Evolutionary conservation across 1,140 invertebrate species (phyloP).

Genomic region (Drosophila jambulina): DNA sequence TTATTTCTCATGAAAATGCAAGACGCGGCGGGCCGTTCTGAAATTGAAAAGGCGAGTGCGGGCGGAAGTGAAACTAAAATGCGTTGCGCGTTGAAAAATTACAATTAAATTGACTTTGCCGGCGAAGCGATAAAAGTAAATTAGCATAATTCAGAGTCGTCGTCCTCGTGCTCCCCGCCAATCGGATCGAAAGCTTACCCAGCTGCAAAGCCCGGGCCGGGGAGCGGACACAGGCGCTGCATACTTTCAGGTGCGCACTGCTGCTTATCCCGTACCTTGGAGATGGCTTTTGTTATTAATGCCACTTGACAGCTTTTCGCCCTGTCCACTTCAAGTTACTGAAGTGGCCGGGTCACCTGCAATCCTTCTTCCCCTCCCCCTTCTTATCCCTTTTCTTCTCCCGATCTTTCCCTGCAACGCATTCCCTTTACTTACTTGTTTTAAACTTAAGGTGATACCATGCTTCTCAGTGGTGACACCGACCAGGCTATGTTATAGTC

Average conservation of each 20-base stretch:
- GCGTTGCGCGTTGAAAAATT: slow-evolving; percentile 73
- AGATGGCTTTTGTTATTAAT: slow-evolving; percentile 70
- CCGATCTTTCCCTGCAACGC: background rate
- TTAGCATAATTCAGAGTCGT: slow-evolving; percentile 75
- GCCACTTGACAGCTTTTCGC: slow-evolving; percentile 65
- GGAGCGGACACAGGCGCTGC: slow-evolving; percentile 15
- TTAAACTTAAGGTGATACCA: slow-evolving; percentile 28
- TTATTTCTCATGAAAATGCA: slow-evolving; percentile 77
- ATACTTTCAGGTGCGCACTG: slow-evolving; percentile 34
- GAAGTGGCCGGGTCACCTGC: slow-evolving; percentile 60
- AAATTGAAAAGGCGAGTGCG: slow-evolving; percentile 65
- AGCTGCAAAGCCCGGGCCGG: background rate
- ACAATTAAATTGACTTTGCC: slow-evolving; percentile 81
- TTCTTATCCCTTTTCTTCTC: background rate
- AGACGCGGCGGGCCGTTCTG: slow-evolving; percentile 21
- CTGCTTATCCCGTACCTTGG: slow-evolving; percentile 46
- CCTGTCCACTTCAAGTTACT: slow-evolving; percentile 59
- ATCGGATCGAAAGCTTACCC: slow-evolving; percentile 47
- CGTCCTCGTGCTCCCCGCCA: slow-evolving; percentile 8
- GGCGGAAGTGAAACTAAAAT: slow-evolving; percentile 74
- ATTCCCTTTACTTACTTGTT: slow-evolving; percentile 42
- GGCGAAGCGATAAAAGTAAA: slow-evolving; percentile 77
- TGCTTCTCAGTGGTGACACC: background rate
- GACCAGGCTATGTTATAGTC: background rate
- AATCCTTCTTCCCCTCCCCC: background rate